Base-by-base conservation (phyloP, 2,113 vertebrate species). In the Apodemus sylvaticus region DNA sequence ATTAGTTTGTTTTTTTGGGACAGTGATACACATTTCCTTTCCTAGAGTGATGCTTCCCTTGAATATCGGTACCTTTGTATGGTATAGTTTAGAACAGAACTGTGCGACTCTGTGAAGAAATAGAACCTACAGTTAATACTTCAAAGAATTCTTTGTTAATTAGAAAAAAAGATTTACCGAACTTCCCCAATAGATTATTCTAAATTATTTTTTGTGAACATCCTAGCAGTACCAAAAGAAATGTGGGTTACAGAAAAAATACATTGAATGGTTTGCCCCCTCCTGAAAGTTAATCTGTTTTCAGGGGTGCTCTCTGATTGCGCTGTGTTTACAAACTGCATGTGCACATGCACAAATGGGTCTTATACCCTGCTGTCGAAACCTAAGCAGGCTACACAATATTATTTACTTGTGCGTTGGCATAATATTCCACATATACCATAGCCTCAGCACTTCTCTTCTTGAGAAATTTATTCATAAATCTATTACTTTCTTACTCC, bases 61-160 rank as follows among this genome's bases (percentile, higher is more conserved):
- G 11, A 92, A 68, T 90, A 92, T 78, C 71, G 42, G 68, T 90
- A 26, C 39, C 76, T 90, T 86, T 64, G 19, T 89, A 34, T 88
- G 0, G 17, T 86, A 66, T 4, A 62, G 11, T 70, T 96, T 93
- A 64, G 81, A 42, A 34, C 73, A 82, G 60, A 73, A 87, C 31
- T 62, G 9, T 39, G 5, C 13, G 3, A 8, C 22, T 60, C 42
- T 90, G 22, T 89, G 92, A 90, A 95, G 22, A 53, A 60, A 86
- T 77, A 66, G 90, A 85, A 5, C 70, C 45, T 51, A 51, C 39
- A 87, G 8, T 87, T 87, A 92, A 79, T 89, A 42, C 88, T 93
- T 89, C 85, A 95, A 24, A 74, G 81, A 86, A 58, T 92, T 89
- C 19, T 81, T 89, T 71, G 60, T 92, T 89, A 79, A 91, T 76